phyloP scores from a whole-genome alignment of 2,113 vertebrate genomes.

The Nyctibius bracteatus region DNA sequence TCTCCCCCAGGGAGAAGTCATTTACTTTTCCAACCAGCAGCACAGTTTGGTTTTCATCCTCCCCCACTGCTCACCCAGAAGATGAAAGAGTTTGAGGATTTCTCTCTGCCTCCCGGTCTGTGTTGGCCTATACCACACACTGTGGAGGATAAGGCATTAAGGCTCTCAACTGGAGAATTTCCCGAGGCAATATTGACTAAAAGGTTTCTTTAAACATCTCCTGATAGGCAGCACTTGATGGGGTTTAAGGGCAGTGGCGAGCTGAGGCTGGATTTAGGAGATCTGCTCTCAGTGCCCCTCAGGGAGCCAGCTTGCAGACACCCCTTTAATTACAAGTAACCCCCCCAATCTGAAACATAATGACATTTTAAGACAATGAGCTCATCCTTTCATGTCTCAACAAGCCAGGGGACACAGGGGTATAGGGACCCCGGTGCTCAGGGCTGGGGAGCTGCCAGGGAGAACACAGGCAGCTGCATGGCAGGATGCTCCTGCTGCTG shows the following conservation, averaged over 20 bases:
- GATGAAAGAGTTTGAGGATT: constrained; percentile 8
- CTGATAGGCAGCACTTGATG: background rate
- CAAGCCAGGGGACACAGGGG: fast-evolving
- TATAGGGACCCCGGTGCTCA: background rate
- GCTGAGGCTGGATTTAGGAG: background rate
- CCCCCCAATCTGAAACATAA: background rate
- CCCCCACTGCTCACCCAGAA: background rate
- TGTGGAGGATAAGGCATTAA: background rate
- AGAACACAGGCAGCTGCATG: fast-evolving
- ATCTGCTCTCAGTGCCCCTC: background rate
- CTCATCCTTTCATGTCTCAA: background rate
- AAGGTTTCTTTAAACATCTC: constrained; percentile 30
- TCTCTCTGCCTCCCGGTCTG: background rate
- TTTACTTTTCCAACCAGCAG: background rate
- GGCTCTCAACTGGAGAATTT: background rate
- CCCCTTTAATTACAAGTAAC: background rate
- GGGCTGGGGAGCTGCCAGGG: background rate
- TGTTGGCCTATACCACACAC: background rate
- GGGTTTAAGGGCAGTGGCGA: background rate
- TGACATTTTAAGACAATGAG: background rate
- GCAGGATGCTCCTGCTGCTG: background rate
- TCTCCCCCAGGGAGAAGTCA: background rate
- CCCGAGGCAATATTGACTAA: constrained; percentile 34
- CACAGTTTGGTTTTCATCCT: background rate
- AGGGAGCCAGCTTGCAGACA: background rate